These are phyloP conservation scores for Ceriagrion tenellum DNA, from an alignment of 2,888 invertebrate species.

Conservation along the genomic window DNA sequence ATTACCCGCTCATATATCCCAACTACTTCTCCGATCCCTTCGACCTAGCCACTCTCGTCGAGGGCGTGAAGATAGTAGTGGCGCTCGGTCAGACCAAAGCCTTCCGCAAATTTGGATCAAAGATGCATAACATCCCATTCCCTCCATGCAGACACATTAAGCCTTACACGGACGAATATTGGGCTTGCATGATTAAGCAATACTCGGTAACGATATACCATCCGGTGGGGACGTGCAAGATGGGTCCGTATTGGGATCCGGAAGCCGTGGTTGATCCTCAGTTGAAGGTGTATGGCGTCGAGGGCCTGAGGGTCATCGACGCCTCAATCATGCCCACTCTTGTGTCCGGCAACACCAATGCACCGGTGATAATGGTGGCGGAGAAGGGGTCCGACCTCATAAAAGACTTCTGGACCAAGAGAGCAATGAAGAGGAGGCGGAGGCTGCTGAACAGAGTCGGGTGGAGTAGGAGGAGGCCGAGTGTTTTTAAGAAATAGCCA, in stretches of 20 bases:
- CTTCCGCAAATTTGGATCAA: constrained; percentile 87
- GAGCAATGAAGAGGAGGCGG: not conserved
- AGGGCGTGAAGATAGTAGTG: constrained; percentile 91
- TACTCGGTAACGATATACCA: constrained; percentile 92
- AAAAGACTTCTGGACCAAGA: constrained; percentile 89
- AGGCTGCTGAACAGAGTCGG: constrained; percentile 15
- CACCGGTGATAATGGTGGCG: constrained; percentile 93
- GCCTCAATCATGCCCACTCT: constrained; percentile 93
- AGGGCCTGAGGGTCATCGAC: constrained; percentile 89
- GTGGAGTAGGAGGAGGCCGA: not conserved
- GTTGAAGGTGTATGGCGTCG: constrained; percentile 87
- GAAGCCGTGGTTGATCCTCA: constrained; percentile 91
- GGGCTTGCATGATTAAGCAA: constrained; percentile 92
- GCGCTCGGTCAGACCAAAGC: constrained; percentile 89
- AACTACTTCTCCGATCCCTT: constrained; percentile 92
- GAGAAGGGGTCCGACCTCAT: constrained; percentile 94
- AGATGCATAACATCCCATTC: constrained; percentile 85
- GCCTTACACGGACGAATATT: constrained; percentile 87
- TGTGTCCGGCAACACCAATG: constrained; percentile 92
- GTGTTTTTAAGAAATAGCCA: not conserved
- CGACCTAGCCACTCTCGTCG: constrained; percentile 89
- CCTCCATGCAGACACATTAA: constrained; percentile 86
- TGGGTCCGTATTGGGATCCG: constrained; percentile 93
- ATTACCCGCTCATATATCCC: constrained; percentile 93
- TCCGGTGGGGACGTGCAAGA: constrained; percentile 92